Evolutionary conservation across 2,113 vertebrate species (phyloP), one percentile per base, ranked within the genome.

Genomic region (Lophochroa leadbeateri): DNA sequence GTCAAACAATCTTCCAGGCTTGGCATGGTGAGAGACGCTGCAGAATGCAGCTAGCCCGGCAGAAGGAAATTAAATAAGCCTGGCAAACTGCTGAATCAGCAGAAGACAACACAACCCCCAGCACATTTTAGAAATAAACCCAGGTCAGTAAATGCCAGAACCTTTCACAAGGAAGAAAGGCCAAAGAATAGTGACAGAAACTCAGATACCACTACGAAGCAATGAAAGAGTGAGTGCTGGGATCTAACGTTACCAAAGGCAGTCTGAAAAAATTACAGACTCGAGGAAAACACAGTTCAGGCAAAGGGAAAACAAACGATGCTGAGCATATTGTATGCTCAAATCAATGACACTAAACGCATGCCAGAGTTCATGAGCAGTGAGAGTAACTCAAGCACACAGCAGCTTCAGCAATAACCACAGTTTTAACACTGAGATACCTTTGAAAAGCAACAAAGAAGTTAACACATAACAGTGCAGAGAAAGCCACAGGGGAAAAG

Each of bases 1-100:
- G 70, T 97, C 94, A 94, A 94, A 55, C 86, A 88, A 82, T 69
- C 78, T 92, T 67, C 72, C n/a, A 67, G 92, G 53, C 78, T 97
- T 96, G 78, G 64, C 82, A 46, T 76, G 82, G 85, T 82, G 53
- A 80, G 64, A 96, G 76, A 85, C 4, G 0, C 28, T 87, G 77
- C 82, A 92, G 79, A 92, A 94, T 53, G 93, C 84, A 90, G 78
- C 82, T 37, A 90, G 88, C 52, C 79, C 8, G 0, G 69, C 74
- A 88, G 70, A 86, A 65, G n/a, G 58, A 84, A 86, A 96, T 94
- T 82, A 94, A 96, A 78, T 71, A 86, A 77, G 55, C n/a, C 44
- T 43, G 49, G n/a, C 6, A 74, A 94, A 94, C 8, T 61, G 70
- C 53, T 96, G 83, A 91, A 61, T 97, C 80, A 92, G 95, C 92